Base-by-base conservation (phyloP, 2,888 invertebrate species). In the Diploptera punctata region DNA sequence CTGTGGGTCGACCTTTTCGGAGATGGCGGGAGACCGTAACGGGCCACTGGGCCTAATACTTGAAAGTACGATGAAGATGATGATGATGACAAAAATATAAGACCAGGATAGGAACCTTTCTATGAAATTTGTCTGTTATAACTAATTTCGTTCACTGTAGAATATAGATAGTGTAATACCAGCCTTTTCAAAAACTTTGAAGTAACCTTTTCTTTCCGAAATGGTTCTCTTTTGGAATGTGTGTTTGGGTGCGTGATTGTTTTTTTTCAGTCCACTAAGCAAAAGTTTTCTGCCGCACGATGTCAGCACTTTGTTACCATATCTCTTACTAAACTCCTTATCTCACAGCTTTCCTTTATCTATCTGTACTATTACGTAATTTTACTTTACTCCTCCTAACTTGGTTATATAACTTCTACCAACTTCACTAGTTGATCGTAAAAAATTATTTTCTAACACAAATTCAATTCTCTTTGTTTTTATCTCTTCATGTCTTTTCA, bases 241-340 rank as follows among this genome's bases (percentile, higher is more conserved):
- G 54, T 54, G 26, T 65, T 65, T 47, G 19, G 65, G 38, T 43
- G 44, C 38, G 24, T 24, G 65, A 65, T 65, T 65, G 65, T 65
- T 65, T 65, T 54, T 52, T 62, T 47, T 47, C 47, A 65, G 65
- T 47, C 29, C 65, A 19, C 44, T 65, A 65, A 65, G 65, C 65
- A 65, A 47, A 65, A 65, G 26, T 65, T 65, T 65, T 65, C 65
- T 65, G 38, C 62, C 43, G 16, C 43, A 62, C 24, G 21, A 47
- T 65, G 65, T 65, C 65, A 65, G 65, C 65, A 47, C 26, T 65
- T 65, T 65, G 26, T 52, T 13, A 1, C 52, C 52, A 24, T 24
- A 52, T 52, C 52, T 52, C 24, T 52, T 52, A 52, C 10, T 19
- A 24, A n/a, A 29, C 16, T 31, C 31, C 29, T 57, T 57, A 57